Evolutionary conservation across 2,888 invertebrate genomes (phyloP).

Genomic region (Anthophora plumipes): DNA sequence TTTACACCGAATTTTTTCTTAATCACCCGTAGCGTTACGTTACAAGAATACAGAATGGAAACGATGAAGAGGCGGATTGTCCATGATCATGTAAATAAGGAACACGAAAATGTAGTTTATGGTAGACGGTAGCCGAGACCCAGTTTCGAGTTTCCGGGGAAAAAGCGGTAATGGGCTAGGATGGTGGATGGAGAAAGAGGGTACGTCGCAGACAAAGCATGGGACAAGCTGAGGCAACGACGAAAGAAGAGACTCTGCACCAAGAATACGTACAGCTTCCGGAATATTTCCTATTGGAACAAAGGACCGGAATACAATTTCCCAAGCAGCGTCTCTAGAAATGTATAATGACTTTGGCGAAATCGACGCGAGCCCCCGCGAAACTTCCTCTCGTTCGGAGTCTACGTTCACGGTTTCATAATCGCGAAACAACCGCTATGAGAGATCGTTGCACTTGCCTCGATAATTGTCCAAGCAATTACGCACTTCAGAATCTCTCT

Average conservation of each 20-base stretch:
- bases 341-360: slow-evolving; percentile 45
- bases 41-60: slow-evolving; percentile 1
- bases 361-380: slow-evolving; percentile 37
- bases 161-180: slow-evolving; percentile 51
- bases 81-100: slow-evolving; percentile 58
- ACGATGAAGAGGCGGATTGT: not conserved
- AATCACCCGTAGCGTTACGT: slow-evolving; percentile 10
- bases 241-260: slow-evolving; percentile 7
- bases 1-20: slow-evolving; percentile 17
- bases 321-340: slow-evolving; percentile 25
- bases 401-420: slow-evolving; percentile 25
- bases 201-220: not conserved
- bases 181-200: not conserved
- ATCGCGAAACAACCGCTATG: slow-evolving; percentile 26
- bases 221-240: not conserved
- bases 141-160: slow-evolving; percentile 52
- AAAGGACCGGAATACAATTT: slow-evolving; percentile 61
- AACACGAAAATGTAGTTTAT: slow-evolving; percentile 58
- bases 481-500: slow-evolving; percentile 18
- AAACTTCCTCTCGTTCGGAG: slow-evolving; percentile 32
- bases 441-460: not conserved
- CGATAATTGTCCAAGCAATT: slow-evolving; percentile 50
- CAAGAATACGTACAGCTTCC: slow-evolving; percentile 51
- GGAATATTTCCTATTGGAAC: slow-evolving; percentile 59
- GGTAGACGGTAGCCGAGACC: slow-evolving; percentile 54